phyloP scores from a whole-genome alignment of 2,797 vertebrate genomes.

The Pseudocheirus occidentalis region DNA sequence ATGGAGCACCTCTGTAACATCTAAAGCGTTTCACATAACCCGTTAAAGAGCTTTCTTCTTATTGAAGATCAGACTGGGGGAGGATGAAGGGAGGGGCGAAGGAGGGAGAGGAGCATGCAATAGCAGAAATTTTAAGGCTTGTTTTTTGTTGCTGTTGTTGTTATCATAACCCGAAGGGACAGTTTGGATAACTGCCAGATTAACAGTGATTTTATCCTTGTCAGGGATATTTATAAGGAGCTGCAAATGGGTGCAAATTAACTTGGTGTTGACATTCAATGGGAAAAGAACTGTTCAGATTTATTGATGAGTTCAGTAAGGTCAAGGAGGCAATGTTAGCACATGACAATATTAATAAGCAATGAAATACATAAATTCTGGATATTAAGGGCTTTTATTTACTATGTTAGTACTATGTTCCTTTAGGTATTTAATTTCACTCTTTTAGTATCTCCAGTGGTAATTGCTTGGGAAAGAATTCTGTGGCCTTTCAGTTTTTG shows the following conservation, averaged over 20 bases:
- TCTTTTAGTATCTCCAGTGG: no score
- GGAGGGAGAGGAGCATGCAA: background rate
- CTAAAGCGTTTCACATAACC: background rate
- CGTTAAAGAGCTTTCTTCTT: conserved; percentile 5
- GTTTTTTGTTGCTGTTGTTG: background rate
- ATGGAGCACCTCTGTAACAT: background rate
- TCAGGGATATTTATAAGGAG: background rate
- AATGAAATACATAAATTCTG: background rate
- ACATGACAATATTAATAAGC: background rate
- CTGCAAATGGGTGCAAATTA: conserved; percentile 37
- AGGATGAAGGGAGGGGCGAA: background rate
- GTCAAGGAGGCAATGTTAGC: conserved; percentile 15
- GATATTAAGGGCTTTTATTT: conserved; percentile 26
- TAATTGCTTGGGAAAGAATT: background rate
- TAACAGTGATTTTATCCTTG: conserved; percentile 25
- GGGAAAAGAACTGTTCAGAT: conserved; percentile 13
- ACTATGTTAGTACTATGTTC: background rate
- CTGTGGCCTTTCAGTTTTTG: background rate
- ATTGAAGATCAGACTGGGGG: conserved; percentile 9
- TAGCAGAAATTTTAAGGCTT: background rate
- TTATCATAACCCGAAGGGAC: background rate
- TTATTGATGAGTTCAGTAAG: conserved; percentile 52
- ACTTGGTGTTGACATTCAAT: conserved; percentile 3
- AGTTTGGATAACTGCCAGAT: background rate
- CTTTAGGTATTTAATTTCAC: conserved; percentile 19